Conservation (phyloP, 2,888 invertebrate genomes). For the Chironomus tentans region DNA sequence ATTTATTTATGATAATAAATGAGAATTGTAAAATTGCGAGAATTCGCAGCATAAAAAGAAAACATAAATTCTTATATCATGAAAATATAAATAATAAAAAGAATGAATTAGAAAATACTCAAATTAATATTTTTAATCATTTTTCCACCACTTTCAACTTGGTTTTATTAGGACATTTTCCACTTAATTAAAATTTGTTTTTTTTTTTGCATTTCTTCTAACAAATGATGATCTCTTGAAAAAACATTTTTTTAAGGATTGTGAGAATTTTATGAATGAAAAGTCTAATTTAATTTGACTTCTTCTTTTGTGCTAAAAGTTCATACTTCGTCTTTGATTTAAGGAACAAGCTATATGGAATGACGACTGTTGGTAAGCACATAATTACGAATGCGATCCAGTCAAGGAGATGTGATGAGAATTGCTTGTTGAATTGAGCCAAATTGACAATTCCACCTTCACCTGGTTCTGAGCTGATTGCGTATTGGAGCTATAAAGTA, state of each 20-base stretch:
- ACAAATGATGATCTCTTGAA: neutral
- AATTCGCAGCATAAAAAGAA: neutral
- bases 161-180: neutral
- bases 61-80: conserved; percentile 17
- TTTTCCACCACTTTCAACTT: neutral
- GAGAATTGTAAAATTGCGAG: conserved; percentile 9
- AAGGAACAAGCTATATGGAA: conserved; percentile 91
- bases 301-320: conserved; percentile 58
- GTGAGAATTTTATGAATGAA: neutral
- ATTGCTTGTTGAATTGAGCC: conserved; percentile 90
- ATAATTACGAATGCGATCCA: conserved; percentile 96
- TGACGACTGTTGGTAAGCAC: conserved; percentile 88
- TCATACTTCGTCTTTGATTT: conserved; percentile 93
- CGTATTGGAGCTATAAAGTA: conserved; percentile 55
- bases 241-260: too few species aligned
- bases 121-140: too few species aligned
- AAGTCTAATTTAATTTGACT: conserved; percentile 27
- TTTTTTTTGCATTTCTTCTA: neutral
- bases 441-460: conserved; percentile 89
- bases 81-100: conserved; percentile 14
- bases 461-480: conserved; percentile 81
- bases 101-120: conserved; percentile 12
- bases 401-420: conserved; percentile 93
- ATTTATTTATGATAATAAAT: conserved; percentile 23
- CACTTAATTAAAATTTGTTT: neutral